These are phyloP conservation scores for Conomelus anceps DNA, from an alignment of 2,888 invertebrate genomes.

Conservation along the genomic window DNA sequence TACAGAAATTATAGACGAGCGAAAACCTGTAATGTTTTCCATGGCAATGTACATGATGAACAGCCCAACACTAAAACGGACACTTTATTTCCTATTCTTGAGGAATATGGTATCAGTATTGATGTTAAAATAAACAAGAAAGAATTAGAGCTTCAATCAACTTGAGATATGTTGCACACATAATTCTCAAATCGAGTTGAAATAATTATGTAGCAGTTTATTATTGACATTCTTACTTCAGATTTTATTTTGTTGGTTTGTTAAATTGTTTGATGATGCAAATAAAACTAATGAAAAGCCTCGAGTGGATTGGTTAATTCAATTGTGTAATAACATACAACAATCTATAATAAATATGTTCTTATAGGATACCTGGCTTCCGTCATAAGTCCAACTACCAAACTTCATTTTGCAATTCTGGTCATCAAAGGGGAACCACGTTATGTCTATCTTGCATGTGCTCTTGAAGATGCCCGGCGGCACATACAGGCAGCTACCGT, in stretches of 20 bases:
- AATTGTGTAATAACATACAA: not conserved
- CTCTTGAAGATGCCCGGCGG: constrained; percentile 99
- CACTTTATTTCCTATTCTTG: too few species aligned
- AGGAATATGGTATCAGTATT: too few species aligned
- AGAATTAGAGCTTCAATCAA: not conserved
- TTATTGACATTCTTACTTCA: too few species aligned
- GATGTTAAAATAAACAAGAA: not conserved
- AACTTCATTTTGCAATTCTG: constrained; percentile 99
- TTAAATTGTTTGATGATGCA: not conserved
- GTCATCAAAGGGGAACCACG: constrained; percentile 99
- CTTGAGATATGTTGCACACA: not conserved
- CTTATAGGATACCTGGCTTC: constrained; percentile 71
- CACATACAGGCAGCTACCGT: constrained; percentile 98
- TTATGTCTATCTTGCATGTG: constrained; percentile 99
- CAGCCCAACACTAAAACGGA: too few species aligned
- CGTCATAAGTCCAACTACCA: constrained; percentile 99
- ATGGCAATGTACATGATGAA: too few species aligned
- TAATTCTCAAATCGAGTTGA: not conserved
- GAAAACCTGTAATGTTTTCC: too few species aligned
- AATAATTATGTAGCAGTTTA: not conserved
- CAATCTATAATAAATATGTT: not conserved
- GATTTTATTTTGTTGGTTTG: not conserved
- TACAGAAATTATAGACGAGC: too few species aligned
- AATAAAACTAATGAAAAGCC: not conserved
- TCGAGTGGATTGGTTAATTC: not conserved